Evolutionary conservation across 2,113 vertebrate species (phyloP).

Genomic region (Anser cygnoides): DNA sequence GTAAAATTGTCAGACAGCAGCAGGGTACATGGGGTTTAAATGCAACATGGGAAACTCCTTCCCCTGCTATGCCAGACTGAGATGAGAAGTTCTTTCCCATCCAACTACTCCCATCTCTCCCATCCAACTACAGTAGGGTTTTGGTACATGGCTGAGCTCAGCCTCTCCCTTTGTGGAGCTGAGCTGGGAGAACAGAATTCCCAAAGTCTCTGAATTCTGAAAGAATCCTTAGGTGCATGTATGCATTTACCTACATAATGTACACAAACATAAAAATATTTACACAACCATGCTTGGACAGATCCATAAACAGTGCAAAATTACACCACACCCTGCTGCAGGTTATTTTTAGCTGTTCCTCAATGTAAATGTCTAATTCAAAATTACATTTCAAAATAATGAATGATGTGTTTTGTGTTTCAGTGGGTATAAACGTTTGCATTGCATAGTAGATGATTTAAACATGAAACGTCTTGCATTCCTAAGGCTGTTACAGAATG

Average conservation of each 20-base stretch:
- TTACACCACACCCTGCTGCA: conserved; percentile 3
- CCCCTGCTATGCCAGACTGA: background rate
- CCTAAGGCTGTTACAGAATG: conserved; percentile 47
- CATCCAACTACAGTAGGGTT: background rate
- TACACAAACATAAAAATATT: background rate
- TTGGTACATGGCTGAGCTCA: background rate
- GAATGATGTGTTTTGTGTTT: conserved; percentile 55
- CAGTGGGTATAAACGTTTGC: conserved; percentile 16
- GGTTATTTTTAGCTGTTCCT: conserved; percentile 53
- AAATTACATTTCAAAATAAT: conserved; percentile 50
- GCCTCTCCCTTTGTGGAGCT: background rate
- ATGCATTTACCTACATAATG: conserved; percentile 8
- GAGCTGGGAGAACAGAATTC: background rate
- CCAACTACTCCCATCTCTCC: background rate
- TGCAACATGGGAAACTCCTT: background rate
- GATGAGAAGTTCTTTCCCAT: background rate
- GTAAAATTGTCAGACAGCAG: background rate
- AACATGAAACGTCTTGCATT: conserved; percentile 51
- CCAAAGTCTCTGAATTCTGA: background rate
- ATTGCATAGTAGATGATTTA: conserved; percentile 18
- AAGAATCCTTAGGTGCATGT: background rate
- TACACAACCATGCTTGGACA: conserved; percentile 12
- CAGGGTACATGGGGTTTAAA: background rate
- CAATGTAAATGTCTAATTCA: conserved; percentile 31
- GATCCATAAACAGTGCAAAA: background rate